Evolutionary conservation across 1,140 invertebrate genomes (phyloP).

Genomic region (Lamellibrachia luymesi): DNA sequence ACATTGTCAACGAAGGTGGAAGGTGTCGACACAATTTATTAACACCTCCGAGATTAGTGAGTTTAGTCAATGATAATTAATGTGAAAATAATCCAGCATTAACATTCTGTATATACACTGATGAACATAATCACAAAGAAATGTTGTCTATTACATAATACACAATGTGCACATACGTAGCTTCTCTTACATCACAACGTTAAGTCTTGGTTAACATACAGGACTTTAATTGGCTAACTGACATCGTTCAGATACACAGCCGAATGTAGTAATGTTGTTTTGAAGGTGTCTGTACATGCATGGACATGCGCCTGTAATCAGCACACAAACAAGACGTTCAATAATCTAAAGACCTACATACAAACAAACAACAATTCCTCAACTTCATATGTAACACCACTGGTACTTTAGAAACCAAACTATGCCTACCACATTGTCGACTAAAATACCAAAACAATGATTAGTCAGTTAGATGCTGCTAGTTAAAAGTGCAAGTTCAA

Average conservation of each 20-base stretch:
- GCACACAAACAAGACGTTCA: background rate
- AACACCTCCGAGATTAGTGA: background rate
- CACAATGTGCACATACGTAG: background rate
- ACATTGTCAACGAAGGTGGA: background rate
- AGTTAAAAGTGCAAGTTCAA: background rate
- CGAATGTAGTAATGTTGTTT: background rate
- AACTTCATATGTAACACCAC: background rate
- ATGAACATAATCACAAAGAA: background rate
- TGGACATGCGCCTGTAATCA: background rate
- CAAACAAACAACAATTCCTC: background rate
- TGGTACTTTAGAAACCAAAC: background rate
- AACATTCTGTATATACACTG: background rate
- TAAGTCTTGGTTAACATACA: background rate
- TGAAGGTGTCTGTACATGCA: background rate
- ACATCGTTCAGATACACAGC: background rate
- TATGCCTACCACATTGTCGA: background rate
- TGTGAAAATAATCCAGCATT: background rate
- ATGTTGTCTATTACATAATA: background rate
- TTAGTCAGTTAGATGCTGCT: background rate
- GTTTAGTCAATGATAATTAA: background rate
- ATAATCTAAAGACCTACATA: background rate
- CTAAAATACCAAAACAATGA: constrained; percentile 5
- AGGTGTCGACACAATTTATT: background rate
- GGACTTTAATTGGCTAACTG: background rate
- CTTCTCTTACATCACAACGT: background rate